These are phyloP conservation scores for Neomonachus schauinslandi DNA, from an alignment of 2,113 vertebrate species.

Conservation along the genomic window DNA sequence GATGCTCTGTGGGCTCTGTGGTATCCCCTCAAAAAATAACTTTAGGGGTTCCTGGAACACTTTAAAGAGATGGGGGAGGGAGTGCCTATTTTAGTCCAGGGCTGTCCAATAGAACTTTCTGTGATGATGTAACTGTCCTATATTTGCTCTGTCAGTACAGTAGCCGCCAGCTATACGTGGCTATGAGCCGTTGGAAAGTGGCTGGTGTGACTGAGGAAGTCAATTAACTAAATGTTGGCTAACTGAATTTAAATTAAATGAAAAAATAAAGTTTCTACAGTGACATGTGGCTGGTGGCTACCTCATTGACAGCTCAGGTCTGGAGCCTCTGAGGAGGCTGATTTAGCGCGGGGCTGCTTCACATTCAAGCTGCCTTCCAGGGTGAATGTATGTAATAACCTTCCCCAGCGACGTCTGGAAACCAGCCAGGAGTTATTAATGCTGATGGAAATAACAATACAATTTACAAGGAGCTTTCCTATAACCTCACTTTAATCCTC, in stretches of 20 bases:
- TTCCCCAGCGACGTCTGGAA: not conserved
- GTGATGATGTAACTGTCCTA: not conserved
- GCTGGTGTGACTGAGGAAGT: not conserved
- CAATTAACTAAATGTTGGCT: not conserved
- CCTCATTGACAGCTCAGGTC: accelerated
- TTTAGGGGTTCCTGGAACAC: not conserved
- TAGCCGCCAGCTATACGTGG: not conserved
- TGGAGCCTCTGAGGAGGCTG: not conserved
- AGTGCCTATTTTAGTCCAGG: not conserved
- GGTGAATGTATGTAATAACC: not conserved
- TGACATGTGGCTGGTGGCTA: not conserved
- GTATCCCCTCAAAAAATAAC: not conserved
- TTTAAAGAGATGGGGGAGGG: not conserved
- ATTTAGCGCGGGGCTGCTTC: not conserved
- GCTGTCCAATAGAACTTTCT: not conserved
- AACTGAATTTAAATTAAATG: not conserved
- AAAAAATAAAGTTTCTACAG: not conserved
- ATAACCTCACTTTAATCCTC: not conserved
- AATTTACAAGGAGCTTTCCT: not conserved
- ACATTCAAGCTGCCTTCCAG: not conserved
- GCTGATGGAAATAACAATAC: not conserved
- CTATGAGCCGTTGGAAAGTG: not conserved
- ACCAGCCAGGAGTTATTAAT: not conserved
- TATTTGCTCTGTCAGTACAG: no score
- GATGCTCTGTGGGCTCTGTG: not conserved